Evolutionary conservation across 2,797 vertebrate species (phyloP).

Genomic region (Anabas testudineus): DNA sequence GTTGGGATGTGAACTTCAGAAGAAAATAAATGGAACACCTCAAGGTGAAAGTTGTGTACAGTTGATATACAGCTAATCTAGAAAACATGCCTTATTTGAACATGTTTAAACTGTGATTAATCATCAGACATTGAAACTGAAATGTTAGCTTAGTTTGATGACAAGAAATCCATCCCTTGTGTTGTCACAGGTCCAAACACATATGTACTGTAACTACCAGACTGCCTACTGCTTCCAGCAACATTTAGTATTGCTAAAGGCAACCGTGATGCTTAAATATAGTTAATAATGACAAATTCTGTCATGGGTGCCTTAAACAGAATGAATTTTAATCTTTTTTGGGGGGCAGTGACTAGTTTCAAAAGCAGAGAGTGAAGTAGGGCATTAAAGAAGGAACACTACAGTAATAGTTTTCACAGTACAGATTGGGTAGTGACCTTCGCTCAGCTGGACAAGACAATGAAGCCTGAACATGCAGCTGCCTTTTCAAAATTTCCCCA

Average conservation of each 20-base stretch:
- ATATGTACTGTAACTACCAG: background rate
- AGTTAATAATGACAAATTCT: background rate
- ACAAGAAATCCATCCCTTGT: background rate
- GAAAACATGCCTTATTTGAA: background rate
- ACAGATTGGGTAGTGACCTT: too few relatives aligned
- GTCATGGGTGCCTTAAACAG: background rate
- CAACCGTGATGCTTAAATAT: background rate
- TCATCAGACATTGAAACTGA: background rate
- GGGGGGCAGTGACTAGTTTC: too few relatives aligned
- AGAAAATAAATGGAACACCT: background rate
- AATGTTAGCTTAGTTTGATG: too few relatives aligned
- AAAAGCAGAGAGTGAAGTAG: too few relatives aligned
- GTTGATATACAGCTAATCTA: background rate
- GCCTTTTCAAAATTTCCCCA: too few relatives aligned
- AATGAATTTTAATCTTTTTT: too few relatives aligned
- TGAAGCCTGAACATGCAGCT: too few relatives aligned
- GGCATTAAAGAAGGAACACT: too few relatives aligned
- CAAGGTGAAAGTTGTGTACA: background rate
- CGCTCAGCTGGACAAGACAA: too few relatives aligned
- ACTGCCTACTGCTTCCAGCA: background rate
- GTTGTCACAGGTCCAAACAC: background rate
- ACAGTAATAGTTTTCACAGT: too few relatives aligned
- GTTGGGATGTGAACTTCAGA: too few relatives aligned
- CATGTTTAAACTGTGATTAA: background rate
- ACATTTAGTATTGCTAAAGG: background rate